Conservation (phyloP, 2,113 vertebrate genomes). For the Clinocottus analis region DNA sequence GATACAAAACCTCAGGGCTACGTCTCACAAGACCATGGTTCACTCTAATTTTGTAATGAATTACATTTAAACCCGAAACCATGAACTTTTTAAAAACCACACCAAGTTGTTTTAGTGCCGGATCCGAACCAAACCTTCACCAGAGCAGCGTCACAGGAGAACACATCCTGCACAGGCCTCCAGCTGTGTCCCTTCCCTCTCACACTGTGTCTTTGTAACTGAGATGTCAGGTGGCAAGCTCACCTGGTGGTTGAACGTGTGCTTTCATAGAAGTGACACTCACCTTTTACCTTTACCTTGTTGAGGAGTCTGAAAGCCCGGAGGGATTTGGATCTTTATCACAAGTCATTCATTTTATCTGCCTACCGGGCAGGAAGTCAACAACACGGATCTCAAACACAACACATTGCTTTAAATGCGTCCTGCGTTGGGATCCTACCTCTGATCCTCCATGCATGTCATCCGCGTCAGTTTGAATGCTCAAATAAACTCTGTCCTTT, state of each 20-base stretch:
- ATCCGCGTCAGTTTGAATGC: constrained; percentile 60
- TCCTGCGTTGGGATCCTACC: constrained; percentile 42
- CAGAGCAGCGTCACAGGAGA: not conserved
- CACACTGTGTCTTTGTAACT: not conserved
- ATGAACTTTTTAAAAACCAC: not conserved
- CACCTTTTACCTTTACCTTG: not conserved
- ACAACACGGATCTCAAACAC: constrained; percentile 35
- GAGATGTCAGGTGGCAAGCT: not conserved
- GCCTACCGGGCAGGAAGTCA: constrained; percentile 29
- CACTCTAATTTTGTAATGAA: not conserved
- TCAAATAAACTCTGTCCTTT: constrained; percentile 51
- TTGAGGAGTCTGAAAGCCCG: constrained; percentile 1
- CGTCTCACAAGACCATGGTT: not conserved
- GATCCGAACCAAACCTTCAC: not conserved
- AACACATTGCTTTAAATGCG: constrained; percentile 40
- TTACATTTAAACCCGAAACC: not conserved
- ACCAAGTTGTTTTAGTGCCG: not conserved
- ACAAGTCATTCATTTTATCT: constrained; percentile 39
- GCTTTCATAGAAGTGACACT: constrained; percentile 4
- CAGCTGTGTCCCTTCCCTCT: not conserved
- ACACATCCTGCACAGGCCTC: not conserved
- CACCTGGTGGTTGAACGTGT: not conserved
- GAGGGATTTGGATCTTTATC: constrained; percentile 25
- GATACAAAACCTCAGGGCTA: not conserved
- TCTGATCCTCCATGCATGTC: constrained; percentile 60